Evolutionary conservation across 2,113 vertebrate genomes (phyloP), one percentile per base, ranked within the genome.

Genomic region (Oryzias melastigma): DNA sequence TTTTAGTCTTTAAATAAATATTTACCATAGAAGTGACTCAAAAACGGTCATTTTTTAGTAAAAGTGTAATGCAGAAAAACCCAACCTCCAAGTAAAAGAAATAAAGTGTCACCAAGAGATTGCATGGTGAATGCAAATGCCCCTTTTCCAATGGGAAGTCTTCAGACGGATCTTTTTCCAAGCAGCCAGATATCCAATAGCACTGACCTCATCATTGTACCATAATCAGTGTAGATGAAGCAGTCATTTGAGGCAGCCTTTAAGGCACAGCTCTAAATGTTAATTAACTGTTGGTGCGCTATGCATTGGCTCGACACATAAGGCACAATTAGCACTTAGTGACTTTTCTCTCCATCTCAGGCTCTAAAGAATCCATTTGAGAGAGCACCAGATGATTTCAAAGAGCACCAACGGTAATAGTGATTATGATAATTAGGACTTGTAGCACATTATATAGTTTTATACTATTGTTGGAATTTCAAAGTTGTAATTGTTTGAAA

Each of bases 201-300:
- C 78, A 85, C 85, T 86, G 85, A 82, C 80, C 78, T 85, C 78
- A 82, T 87, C 82, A 85, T 80, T 69, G 71, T 68, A 44, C 74
- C 75, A 63, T 80, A 86, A 87, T 87, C 80, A 85, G 75, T 24
- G 62, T 50, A 59, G 73, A 86, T 77, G 81, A 80, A 79, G 75
- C 79, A 42, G 57, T 74, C 65, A 52, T 78, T 78, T 49, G 63
- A 77, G 82, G 56, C 75, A 68, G 73, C 78, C 81, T 86, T 87
- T 60, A 58, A 85, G 85, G 76, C 82, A 82, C 80, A 82, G 77
- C 86, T 85, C 83, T 68, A 84, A 84, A 79, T 73, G 72, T 84
- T 87, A 83, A 89, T 89, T 85, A 87, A 89, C 80, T 82, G 76
- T 76, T 83, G 76, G 75, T 80, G 66, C 43, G 35, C 73, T 65